Conservation (phyloP, 2,113 vertebrate species). For the Catharus fuscescens region DNA sequence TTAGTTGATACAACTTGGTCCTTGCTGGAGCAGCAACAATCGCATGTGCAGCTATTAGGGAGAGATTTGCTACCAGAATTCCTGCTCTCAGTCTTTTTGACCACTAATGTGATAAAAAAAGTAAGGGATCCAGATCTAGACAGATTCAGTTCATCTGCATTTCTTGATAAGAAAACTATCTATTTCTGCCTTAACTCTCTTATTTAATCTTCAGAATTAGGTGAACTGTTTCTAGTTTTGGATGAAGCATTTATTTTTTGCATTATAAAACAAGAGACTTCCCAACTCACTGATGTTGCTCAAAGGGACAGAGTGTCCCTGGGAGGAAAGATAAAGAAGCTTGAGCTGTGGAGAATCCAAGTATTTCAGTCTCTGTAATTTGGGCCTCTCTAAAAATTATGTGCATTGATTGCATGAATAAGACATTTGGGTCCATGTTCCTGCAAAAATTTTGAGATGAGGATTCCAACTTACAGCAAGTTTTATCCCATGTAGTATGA, state of each 20-base stretch:
- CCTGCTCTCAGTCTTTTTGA: not conserved
- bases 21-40: not conserved
- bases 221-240: not conserved
- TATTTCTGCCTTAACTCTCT: not conserved
- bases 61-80: not conserved
- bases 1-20: not conserved
- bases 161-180: not conserved
- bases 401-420: not conserved
- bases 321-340: not conserved
- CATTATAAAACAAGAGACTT: not conserved
- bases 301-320: not conserved
- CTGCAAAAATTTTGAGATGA: not conserved
- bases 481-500: not conserved
- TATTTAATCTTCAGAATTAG: not conserved
- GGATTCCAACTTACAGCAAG: not conserved
- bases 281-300: not conserved
- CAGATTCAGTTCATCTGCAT: not conserved
- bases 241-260: not conserved
- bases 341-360: not conserved
- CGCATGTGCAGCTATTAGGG: not conserved
- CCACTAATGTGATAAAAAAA: not conserved
- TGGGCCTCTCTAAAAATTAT: not conserved
- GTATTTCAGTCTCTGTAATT: not conserved
- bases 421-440: not conserved
- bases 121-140: not conserved